Percentiles rank a stretch among this genome's conserved stretches.
Evolutionary conservation across 2,797 vertebrate species (phyloP).

Genomic region (Epinephelus awoara): DNA sequence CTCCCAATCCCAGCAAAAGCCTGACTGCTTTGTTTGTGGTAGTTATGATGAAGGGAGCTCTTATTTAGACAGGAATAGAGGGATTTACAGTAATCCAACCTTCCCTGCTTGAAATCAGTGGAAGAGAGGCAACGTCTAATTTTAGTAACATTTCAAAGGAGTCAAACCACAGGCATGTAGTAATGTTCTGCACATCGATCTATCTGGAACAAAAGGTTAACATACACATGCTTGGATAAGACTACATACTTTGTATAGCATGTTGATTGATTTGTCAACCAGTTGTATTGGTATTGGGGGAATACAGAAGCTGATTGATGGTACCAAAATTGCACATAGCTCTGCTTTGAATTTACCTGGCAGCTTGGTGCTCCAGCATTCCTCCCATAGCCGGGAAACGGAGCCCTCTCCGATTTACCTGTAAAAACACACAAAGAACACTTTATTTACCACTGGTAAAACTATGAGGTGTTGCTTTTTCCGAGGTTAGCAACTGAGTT

Average conservation of each 20-base stretch:
- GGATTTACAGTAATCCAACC: slow-evolving; percentile 22
- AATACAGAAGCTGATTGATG: background rate
- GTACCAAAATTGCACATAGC: background rate
- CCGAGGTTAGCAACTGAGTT: background rate
- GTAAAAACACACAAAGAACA: slow-evolving; percentile 75
- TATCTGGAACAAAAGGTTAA: background rate
- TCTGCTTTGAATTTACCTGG: slow-evolving; percentile 87
- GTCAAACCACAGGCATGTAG: background rate
- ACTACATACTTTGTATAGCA: background rate
- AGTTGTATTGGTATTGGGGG: background rate
- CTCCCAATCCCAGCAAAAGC: background rate
- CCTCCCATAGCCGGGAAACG: slow-evolving; percentile 88
- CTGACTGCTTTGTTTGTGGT: slow-evolving; percentile 21
- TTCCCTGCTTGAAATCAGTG: slow-evolving; percentile 4
- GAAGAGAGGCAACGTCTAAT: background rate
- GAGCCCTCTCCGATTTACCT: slow-evolving; percentile 84
- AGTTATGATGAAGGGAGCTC: background rate
- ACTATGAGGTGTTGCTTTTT: background rate
- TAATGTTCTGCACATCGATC: background rate
- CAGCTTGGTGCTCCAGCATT: slow-evolving; percentile 91
- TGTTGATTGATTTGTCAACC: background rate
- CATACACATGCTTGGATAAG: background rate
- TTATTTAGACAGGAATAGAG: slow-evolving; percentile 26
- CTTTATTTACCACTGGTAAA: background rate
- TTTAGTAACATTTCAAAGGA: slow-evolving; percentile 1